Evolutionary conservation across 2,888 invertebrate genomes (phyloP).

Genomic region (Euzetes globulus): DNA sequence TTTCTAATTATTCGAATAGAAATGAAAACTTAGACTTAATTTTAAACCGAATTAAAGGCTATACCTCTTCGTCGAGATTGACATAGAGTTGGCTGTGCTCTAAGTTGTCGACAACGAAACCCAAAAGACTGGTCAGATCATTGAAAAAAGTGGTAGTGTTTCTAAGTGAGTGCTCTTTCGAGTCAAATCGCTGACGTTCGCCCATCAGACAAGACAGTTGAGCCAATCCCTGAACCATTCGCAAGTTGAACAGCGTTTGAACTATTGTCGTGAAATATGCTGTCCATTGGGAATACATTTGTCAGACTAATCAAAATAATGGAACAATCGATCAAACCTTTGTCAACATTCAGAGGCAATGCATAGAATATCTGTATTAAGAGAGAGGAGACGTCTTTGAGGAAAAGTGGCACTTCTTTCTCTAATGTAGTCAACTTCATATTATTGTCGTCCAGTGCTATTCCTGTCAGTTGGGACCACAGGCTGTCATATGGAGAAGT

Average conservation of each 20-base stretch:
- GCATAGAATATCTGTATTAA: slow-evolving; percentile 77
- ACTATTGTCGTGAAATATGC: slow-evolving; percentile 82
- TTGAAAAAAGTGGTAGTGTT: slow-evolving; percentile 39
- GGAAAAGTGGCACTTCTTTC: slow-evolving; percentile 69
- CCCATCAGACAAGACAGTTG: slow-evolving; percentile 55
- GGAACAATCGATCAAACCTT: slow-evolving; percentile 57
- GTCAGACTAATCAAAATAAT: not conserved
- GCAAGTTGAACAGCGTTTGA: slow-evolving; percentile 75
- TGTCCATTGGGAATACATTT: slow-evolving; percentile 47
- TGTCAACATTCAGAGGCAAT: slow-evolving; percentile 74
- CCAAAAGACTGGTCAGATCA: not conserved
- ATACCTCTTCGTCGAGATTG: slow-evolving; percentile 19
- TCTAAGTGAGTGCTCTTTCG: slow-evolving; percentile 42
- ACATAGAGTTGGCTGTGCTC: slow-evolving; percentile 32
- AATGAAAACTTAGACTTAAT: not conserved
- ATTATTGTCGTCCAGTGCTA: slow-evolving; percentile 40
- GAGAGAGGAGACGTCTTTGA: slow-evolving; percentile 76
- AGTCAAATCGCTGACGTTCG: slow-evolving; percentile 46
- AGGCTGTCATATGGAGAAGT: slow-evolving; percentile 49
- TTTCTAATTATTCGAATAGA: not conserved
- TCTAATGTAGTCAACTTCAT: slow-evolving; percentile 44
- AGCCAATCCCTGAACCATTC: slow-evolving; percentile 78
- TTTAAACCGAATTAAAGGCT: not conserved
- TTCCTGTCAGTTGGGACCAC: slow-evolving; percentile 48
- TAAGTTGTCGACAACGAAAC: slow-evolving; percentile 21